Percentiles rank a stretch among this genome's conserved stretches.
Evolutionary conservation across 2,113 vertebrate species (phyloP).

Genomic region (Stictonetta naevosa): DNA sequence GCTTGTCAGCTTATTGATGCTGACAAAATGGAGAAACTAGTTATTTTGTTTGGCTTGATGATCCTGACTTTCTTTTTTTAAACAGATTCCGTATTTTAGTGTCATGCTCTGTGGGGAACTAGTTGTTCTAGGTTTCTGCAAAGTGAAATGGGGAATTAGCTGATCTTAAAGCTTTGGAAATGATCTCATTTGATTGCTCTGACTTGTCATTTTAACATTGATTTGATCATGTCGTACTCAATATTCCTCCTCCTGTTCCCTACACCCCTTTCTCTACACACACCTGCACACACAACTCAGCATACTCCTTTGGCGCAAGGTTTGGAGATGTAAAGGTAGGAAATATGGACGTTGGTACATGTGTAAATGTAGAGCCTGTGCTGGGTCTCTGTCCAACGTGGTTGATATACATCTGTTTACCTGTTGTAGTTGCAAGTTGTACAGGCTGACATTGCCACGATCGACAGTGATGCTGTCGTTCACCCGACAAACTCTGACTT

Average conservation of each 20-base stretch:
- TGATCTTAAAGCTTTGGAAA: slow-evolving; percentile 76
- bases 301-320: slow-evolving; percentile 75
- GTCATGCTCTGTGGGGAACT: slow-evolving; percentile 76
- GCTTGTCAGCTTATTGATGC: slow-evolving; percentile 32
- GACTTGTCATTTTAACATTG: slow-evolving; percentile 79
- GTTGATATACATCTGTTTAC: slow-evolving; percentile 94
- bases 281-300: slow-evolving; percentile 77
- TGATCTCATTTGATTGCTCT: slow-evolving; percentile 78
- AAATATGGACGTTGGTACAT: slow-evolving; percentile 80
- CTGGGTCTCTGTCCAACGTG: slow-evolving; percentile 83
- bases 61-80: slow-evolving; percentile 71
- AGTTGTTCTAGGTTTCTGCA: slow-evolving; percentile 74
- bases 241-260: slow-evolving; percentile 75
- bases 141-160: slow-evolving; percentile 76
- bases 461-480: slow-evolving; percentile 99
- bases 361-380: slow-evolving; percentile 84
- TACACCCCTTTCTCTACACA: slow-evolving; percentile 75
- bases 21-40: slow-evolving; percentile 80
- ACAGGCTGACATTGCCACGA: slow-evolving; percentile 98
- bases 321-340: slow-evolving; percentile 82
- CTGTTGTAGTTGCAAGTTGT: slow-evolving; percentile 99
- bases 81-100: slow-evolving; percentile 75
- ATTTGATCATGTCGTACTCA: slow-evolving; percentile 80
- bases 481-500: slow-evolving; percentile 99
- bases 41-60: slow-evolving; percentile 79